Evolutionary conservation across 2,888 invertebrate species (phyloP), one percentile per base, ranked within the genome.

Genomic region (Drosophila mulleri): DNA sequence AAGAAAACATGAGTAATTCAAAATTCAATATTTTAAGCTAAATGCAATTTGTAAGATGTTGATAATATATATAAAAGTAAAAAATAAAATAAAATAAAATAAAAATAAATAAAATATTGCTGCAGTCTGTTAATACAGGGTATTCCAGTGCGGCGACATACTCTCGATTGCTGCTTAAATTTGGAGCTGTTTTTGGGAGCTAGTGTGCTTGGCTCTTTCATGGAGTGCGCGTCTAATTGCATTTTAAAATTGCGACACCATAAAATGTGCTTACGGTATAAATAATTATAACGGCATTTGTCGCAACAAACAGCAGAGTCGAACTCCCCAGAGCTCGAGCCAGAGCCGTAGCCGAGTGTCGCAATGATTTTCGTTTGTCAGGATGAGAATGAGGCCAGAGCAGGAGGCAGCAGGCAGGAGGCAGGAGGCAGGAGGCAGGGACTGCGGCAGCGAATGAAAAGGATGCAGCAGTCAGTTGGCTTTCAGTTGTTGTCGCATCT

Each of bases 221-320:
- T 69, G 71, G 72, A 81, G 84, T 75, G 83, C 81, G 80, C 82
- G 78, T 88, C 90, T 91, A 91, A 91, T 91, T 91, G 89, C 91
- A 91, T 91, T 91, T 88, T 87, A 82, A 91, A 91, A 91, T 88
- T 90, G 90, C 82, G 82, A 83, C 88, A 80, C 90, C 90, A 91
- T 90, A 88, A 91, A 90, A 91, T 91, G 90, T 91, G 88, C 91
- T 90, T 91, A 89, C 90, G 82, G 87, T 84, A 90, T 91, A 91
- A 91, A 91, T 91, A 91, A 91, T 91, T 90, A 83, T 87, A 89
- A 90, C 82, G 87, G 79, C 83, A 85, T 86, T 91, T 88, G 85
- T 87, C 78, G 82, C 88, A 90, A 81, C 88, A 88, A 85, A 81
- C 86, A 78, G 68, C 67, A 67, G 58, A 76, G 80, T 80, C 83